Conservation (phyloP, 2,888 invertebrate species). For the Campaea margaritaria region DNA sequence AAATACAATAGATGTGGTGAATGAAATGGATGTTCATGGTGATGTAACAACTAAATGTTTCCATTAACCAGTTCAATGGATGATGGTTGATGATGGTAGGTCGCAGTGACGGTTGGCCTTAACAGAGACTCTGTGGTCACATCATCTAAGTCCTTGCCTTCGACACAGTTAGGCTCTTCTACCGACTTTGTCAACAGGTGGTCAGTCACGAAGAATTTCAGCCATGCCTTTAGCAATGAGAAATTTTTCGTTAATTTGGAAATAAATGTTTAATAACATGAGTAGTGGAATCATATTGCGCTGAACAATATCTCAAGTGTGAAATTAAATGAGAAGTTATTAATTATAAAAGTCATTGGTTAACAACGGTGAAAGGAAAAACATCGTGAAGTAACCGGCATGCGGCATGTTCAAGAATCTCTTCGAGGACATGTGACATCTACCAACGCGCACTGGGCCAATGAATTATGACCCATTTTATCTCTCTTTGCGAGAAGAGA, state of each 20-base stretch:
- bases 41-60: constrained; percentile 71
- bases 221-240: constrained; percentile 83
- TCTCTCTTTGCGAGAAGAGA: too few relatives aligned
- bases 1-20: constrained; percentile 59
- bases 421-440: too few relatives aligned
- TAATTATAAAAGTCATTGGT: neutral
- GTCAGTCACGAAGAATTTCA: constrained; percentile 85
- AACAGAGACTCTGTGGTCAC: constrained; percentile 70
- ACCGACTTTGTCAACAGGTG: constrained; percentile 79
- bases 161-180: constrained; percentile 81
- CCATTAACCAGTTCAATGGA: constrained; percentile 81
- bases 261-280: constrained; percentile 39
- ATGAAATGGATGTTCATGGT: constrained; percentile 58
- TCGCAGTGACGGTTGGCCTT: constrained; percentile 65
- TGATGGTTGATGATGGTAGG: constrained; percentile 75
- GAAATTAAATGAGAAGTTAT: neutral
- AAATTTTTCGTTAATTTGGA: constrained; percentile 61
- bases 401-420: too few relatives aligned
- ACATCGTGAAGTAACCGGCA: too few relatives aligned
- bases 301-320: constrained; percentile 4
- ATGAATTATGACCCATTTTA: too few relatives aligned
- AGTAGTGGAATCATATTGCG: constrained; percentile 25
- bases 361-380: too few relatives aligned
- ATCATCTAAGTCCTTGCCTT: constrained; percentile 68
- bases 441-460: too few relatives aligned